Percentiles rank a stretch among this genome's conserved stretches.
Conservation (phyloP, 1,140 invertebrate genomes). For the Apis mellifera region DNA sequence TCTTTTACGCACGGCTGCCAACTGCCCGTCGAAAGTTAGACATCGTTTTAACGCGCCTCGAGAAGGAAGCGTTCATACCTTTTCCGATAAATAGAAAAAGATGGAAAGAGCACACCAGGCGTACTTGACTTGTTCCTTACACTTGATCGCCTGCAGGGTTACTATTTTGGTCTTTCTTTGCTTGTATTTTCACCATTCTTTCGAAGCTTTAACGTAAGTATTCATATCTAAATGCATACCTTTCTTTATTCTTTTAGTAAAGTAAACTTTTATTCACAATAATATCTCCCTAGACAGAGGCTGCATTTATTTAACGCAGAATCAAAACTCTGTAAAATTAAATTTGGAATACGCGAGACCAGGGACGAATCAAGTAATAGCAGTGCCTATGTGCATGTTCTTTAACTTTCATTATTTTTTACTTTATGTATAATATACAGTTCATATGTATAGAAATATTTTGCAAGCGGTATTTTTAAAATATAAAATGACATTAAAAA, state of each 20-base stretch:
- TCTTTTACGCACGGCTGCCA: slow-evolving; percentile 80
- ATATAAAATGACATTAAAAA: not conserved
- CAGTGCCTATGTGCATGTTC: slow-evolving; percentile 31
- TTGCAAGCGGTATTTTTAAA: slow-evolving; percentile 55
- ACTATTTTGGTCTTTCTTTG: slow-evolving; percentile 73
- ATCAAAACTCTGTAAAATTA: slow-evolving; percentile 55
- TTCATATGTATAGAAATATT: slow-evolving; percentile 10
- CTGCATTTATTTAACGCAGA: slow-evolving; percentile 31
- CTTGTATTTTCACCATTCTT: slow-evolving; percentile 65
- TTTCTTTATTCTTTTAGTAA: not conserved
- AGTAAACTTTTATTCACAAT: slow-evolving; percentile 9
- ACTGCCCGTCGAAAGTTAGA: slow-evolving; percentile 72
- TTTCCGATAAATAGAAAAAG: slow-evolving; percentile 33
- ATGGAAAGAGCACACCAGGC: slow-evolving; percentile 39
- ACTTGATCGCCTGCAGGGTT: slow-evolving; percentile 55
- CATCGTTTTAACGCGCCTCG: slow-evolving; percentile 60
- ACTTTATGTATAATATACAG: not conserved
- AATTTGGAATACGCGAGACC: slow-evolving; percentile 52
- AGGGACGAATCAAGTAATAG: slow-evolving; percentile 19
- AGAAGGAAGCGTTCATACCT: slow-evolving; percentile 46
- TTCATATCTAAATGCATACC: slow-evolving; percentile 4
- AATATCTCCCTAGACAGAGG: slow-evolving; percentile 25
- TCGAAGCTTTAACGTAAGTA: slow-evolving; percentile 29
- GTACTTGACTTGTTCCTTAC: slow-evolving; percentile 47
- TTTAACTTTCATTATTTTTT: slow-evolving; percentile 40